Evolutionary conservation across 2,797 vertebrate species (phyloP).

Genomic region (Crenichthys baileyi): DNA sequence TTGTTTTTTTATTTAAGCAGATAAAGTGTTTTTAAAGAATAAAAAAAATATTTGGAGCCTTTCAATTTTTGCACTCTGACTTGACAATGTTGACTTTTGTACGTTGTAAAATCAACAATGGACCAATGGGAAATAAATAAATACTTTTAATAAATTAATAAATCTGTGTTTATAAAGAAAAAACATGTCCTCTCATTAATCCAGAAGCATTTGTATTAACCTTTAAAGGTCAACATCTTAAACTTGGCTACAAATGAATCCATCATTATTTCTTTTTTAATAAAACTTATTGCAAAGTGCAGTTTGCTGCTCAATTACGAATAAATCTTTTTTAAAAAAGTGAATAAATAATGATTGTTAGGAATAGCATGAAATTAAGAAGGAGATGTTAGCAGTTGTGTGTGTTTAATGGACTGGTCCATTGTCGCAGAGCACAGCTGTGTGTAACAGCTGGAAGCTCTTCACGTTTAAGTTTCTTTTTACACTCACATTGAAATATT

Average conservation of each 20-base stretch:
- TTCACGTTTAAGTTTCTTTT: conserved; percentile 12
- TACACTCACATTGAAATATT: conserved; percentile 10
- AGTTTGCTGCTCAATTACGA: neutral
- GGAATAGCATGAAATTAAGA: neutral
- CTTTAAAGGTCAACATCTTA: neutral
- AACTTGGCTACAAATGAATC: neutral
- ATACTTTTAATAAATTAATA: neutral
- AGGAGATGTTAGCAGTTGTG: conserved; percentile 28
- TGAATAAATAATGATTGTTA: neutral
- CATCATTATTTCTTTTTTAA: neutral
- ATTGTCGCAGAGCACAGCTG: conserved; percentile 25
- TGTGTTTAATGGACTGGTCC: conserved; percentile 13
- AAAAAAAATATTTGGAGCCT: too few species aligned
- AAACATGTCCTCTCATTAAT: neutral
- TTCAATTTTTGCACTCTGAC: too few species aligned
- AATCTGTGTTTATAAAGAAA: neutral
- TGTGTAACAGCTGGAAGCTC: conserved; percentile 30
- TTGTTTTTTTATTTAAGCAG: too few species aligned
- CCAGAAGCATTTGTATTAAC: neutral
- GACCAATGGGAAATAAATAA: neutral
- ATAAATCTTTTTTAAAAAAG: neutral
- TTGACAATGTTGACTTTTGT: neutral
- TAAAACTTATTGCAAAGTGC: neutral
- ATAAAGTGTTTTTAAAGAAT: too few species aligned
- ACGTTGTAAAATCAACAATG: neutral